These are phyloP conservation scores for Pseudorhombus dupliciocellatus DNA, from an alignment of 2,113 vertebrate species.

Conservation along the genomic window DNA sequence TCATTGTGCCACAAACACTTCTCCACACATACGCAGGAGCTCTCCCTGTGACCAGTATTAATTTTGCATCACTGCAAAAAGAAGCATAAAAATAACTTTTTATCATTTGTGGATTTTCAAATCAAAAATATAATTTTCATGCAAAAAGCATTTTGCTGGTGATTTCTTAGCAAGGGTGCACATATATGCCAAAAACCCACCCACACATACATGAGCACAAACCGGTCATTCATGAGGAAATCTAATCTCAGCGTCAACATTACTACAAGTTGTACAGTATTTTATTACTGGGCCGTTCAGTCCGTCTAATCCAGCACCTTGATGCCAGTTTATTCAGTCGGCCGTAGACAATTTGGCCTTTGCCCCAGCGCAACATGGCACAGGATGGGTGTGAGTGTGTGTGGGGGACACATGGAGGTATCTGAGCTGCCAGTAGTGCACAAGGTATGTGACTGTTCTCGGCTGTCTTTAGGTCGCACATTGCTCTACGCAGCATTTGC, in stretches of 20 bases:
- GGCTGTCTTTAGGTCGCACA: slow-evolving; percentile 31
- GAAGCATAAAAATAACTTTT: slow-evolving; percentile 8
- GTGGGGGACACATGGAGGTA: neutral
- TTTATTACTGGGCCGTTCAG: slow-evolving; percentile 28
- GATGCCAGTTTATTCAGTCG: slow-evolving; percentile 38
- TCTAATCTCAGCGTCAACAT: slow-evolving; percentile 38
- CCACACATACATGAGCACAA: slow-evolving; percentile 1
- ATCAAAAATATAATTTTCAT: slow-evolving; percentile 10
- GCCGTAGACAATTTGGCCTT: slow-evolving; percentile 40
- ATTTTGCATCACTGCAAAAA: neutral
- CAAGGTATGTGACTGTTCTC: slow-evolving; percentile 23
- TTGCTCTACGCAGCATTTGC: slow-evolving; percentile 41
- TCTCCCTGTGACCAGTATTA: neutral
- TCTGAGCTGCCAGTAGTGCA: slow-evolving; percentile 22
- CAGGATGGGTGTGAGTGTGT: slow-evolving; percentile 34
- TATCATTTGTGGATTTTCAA: neutral
- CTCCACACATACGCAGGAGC: neutral
- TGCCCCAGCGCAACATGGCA: slow-evolving; percentile 57
- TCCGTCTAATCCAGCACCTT: slow-evolving; percentile 37
- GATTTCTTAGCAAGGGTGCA: neutral
- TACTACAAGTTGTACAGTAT: slow-evolving; percentile 19
- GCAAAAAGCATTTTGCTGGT: neutral
- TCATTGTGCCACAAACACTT: slow-evolving; percentile 23
- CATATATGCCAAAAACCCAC: neutral
- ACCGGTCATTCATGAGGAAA: slow-evolving; percentile 25